phyloP scores from a whole-genome alignment of 2,797 vertebrate genomes.

The Sebastes iracundus region DNA sequence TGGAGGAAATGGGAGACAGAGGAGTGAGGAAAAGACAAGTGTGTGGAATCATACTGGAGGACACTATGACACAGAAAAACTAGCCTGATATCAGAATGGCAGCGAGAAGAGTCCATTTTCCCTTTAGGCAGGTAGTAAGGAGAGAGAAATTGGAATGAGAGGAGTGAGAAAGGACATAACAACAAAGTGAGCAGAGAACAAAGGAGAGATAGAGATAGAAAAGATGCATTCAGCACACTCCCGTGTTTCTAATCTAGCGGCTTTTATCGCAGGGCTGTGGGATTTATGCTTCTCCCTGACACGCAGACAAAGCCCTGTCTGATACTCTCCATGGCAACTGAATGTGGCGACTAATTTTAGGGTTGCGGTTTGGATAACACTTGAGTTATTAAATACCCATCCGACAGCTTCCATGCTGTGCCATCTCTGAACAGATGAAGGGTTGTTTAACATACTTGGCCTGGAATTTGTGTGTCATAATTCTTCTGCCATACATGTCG shows the following conservation, averaged over 20 bases:
- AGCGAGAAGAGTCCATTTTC: slow-evolving; percentile 44
- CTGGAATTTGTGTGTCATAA: slow-evolving; percentile 5
- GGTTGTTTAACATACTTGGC: slow-evolving; percentile 35
- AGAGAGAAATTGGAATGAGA: slow-evolving; percentile 38
- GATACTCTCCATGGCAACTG: slow-evolving; percentile 76
- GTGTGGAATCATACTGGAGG: slow-evolving; percentile 20
- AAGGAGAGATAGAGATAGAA: slow-evolving; percentile 49
- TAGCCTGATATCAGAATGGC: slow-evolving; percentile 11
- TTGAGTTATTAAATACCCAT: slow-evolving; percentile 66
- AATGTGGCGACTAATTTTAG: slow-evolving; percentile 66
- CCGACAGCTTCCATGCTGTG: slow-evolving; percentile 46
- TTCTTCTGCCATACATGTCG: background rate
- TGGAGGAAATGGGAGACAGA: background rate
- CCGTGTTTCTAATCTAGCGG: slow-evolving; percentile 59
- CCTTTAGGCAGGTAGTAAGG: slow-evolving; percentile 32
- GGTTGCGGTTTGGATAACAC: slow-evolving; percentile 61
- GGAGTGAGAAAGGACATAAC: slow-evolving; percentile 36
- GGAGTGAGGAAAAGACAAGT: background rate
- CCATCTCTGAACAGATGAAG: slow-evolving; percentile 24
- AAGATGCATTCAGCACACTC: slow-evolving; percentile 60
- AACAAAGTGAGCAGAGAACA: slow-evolving; percentile 56
- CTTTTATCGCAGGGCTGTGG: slow-evolving; percentile 58
- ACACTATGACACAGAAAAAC: slow-evolving; percentile 20
- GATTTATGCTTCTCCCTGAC: slow-evolving; percentile 69
- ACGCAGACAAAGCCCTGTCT: slow-evolving; percentile 60